Evolutionary conservation across 2,797 vertebrate genomes (phyloP).

Genomic region (Sebastes iracundus): DNA sequence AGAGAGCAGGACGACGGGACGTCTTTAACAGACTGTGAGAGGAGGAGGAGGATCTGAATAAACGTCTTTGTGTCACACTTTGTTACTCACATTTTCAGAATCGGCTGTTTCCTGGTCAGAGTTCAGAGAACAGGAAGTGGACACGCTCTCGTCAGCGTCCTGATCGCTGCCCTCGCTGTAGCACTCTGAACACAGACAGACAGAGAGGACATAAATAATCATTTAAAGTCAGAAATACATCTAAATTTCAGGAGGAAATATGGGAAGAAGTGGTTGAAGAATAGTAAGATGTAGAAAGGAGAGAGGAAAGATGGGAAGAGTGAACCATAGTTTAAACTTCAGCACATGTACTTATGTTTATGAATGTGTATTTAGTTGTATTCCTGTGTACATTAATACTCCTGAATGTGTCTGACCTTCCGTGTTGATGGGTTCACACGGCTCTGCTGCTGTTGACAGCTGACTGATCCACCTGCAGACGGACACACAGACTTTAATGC

Average conservation of each 20-base stretch:
- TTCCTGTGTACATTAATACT: not conserved
- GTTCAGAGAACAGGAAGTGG: not conserved
- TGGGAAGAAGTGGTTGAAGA: not conserved
- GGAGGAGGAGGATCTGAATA: not conserved
- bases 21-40: not conserved
- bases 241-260: not conserved
- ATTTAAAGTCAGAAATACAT: not conserved
- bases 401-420: slow-evolving; percentile 26
- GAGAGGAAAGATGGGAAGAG: no score
- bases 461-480: slow-evolving; percentile 49
- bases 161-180: slow-evolving; percentile 54
- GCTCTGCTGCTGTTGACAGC: slow-evolving; percentile 23
- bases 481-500: not conserved
- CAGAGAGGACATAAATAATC: not conserved
- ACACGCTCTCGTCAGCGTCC: not conserved
- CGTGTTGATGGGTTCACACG: not conserved
- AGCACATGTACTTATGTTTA: no score
- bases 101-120: not conserved
- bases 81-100: not conserved
- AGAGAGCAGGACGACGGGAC: not conserved
- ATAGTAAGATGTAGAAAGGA: no score
- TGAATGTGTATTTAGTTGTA: not conserved
- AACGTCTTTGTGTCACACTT: not conserved
- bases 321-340: no score
- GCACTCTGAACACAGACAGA: slow-evolving; percentile 12